Conservation (phyloP, 2,888 invertebrate species). For the Resseliella maxima region DNA sequence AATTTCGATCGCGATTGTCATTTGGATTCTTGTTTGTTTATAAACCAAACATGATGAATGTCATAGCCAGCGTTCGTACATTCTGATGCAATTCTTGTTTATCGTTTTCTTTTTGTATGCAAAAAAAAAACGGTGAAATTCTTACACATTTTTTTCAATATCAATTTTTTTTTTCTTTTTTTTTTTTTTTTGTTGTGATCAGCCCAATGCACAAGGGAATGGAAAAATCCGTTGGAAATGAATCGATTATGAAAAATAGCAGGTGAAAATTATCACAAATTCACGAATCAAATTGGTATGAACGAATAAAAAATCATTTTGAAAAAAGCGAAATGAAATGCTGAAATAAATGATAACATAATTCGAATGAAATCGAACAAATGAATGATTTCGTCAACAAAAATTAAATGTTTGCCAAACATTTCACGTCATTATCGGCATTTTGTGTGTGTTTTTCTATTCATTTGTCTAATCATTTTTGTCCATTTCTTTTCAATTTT, state of each 20-base stretch:
- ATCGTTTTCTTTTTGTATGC: too few relatives aligned
- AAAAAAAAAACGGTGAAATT: not conserved
- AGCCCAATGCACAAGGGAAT: not conserved
- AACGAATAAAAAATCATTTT: too few relatives aligned
- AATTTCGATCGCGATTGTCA: slow-evolving; percentile 40
- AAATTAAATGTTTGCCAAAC: too few relatives aligned
- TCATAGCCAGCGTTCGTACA: not conserved
- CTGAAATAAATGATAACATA: too few relatives aligned
- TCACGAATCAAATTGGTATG: too few relatives aligned
- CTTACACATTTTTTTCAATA: not conserved
- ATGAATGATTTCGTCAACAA: too few relatives aligned
- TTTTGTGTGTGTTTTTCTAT: not conserved
- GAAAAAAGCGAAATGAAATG: too few relatives aligned
- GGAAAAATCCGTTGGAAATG: too few relatives aligned
- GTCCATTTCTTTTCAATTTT: slow-evolving; percentile 8
- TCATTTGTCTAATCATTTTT: slow-evolving; percentile 28
- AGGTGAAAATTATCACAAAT: not conserved
- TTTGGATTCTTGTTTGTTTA: not conserved
- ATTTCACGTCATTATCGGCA: too few relatives aligned
- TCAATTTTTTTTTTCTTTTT: slow-evolving; percentile 4
- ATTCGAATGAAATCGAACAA: too few relatives aligned
- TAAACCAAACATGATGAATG: not conserved
- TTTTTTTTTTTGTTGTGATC: not conserved
- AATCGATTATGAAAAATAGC: not conserved
- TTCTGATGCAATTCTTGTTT: not conserved